phyloP scores from a whole-genome alignment of 2,113 vertebrate species.

The Corythoichthys intestinalis region DNA sequence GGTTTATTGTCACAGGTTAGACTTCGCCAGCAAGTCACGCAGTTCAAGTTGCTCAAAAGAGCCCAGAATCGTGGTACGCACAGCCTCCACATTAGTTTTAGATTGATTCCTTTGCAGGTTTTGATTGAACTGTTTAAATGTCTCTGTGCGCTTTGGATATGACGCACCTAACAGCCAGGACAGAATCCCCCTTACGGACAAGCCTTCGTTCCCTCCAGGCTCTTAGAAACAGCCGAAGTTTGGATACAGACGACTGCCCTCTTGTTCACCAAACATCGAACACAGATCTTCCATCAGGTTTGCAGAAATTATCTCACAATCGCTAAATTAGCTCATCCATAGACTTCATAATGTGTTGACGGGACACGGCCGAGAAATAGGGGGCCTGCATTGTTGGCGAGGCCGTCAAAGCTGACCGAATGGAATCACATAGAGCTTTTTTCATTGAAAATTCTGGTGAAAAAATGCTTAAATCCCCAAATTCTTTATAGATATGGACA shows the following conservation, averaged over 20 bases:
- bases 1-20: conserved; percentile 27
- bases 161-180: conserved; percentile 13
- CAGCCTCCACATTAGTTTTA: background rate
- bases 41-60: conserved; percentile 76
- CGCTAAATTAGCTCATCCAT: too few species aligned
- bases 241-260: conserved; percentile 28
- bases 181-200: conserved; percentile 40
- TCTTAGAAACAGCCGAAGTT: conserved; percentile 55
- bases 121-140: background rate
- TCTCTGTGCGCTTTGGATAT: background rate
- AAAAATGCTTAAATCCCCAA: too few species aligned
- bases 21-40: conserved; percentile 67
- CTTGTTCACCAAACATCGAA: conserved; percentile 16
- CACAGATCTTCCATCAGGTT: conserved; percentile 36
- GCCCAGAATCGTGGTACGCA: conserved; percentile 69
- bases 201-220: conserved; percentile 68
- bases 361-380: too few species aligned
- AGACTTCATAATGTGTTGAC: too few species aligned
- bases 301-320: background rate
- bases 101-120: background rate
- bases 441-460: too few species aligned
- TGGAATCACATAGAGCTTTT: too few species aligned
- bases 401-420: too few species aligned
- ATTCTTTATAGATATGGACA: too few species aligned
- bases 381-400: too few species aligned